Base-by-base conservation (phyloP, 1,140 invertebrate species). In the Drosophila funebris region DNA sequence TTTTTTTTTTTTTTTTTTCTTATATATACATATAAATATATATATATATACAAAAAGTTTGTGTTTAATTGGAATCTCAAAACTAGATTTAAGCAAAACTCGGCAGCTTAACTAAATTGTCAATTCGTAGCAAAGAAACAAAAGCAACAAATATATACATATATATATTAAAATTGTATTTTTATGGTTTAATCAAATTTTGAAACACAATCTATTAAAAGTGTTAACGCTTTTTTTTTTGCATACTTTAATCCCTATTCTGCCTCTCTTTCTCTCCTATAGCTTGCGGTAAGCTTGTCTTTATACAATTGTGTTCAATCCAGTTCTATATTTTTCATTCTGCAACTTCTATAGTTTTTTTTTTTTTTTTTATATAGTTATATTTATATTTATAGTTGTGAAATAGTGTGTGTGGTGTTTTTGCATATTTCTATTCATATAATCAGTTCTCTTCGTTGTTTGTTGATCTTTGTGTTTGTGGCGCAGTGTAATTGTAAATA, bases 401-500 rank as follows among this genome's bases (percentile, higher is more conserved):
- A 36, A 4, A 36, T 13, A 36, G 4, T 13, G 11, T 48, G 24
- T 48, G 44, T 48, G 44, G 44, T 48, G 44, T 44, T 41, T 29
- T 13, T 50, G 1, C n/a, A 16, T 44, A 16, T 24, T 57, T 39
- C 31, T 9, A 22, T 13, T 39, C 44, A 5, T 27, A 41, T 11
- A 13, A 39, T 54, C n/a, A 43, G 37, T 44, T 44, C 24, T 57
- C 13, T 16, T 11, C 5, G 33, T 39, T 22, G 18, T 43, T 57
- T 29, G 39, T 18, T 33, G 16, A 13, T 36, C 4, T 60, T 46
- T 44, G 44, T 24, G 29, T 52, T 37, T 44, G 22, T 63, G 33
- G 48, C 58, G 52, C 52, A 37, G n/a, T 54, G 6, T 57, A 57
- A 57, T 46, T 60, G 57, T 60, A 60, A 33, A 60, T 60, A 60